Percentiles rank a stretch among this genome's conserved stretches.
These are phyloP conservation scores for Oligia strigilis DNA, from an alignment of 2,888 invertebrate species.

Conservation along the genomic window DNA sequence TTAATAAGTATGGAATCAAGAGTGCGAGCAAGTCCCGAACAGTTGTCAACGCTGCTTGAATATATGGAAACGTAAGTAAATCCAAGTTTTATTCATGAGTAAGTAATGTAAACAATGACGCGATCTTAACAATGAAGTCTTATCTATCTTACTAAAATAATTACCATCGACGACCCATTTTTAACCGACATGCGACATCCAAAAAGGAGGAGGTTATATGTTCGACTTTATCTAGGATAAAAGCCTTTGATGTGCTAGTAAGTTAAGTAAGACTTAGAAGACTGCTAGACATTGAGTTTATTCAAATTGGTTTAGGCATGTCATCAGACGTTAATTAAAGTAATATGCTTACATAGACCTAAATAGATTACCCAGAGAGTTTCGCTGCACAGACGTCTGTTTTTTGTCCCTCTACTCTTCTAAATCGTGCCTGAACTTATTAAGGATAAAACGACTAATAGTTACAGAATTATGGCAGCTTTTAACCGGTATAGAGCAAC, in stretches of 20 bases:
- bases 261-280: not conserved
- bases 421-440: not conserved
- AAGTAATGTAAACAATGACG: no score
- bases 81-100: no score
- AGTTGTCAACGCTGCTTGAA: no score
- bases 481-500: not conserved
- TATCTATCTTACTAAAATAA: slow-evolving; percentile 8
- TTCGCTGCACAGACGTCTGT: no score
- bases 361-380: not conserved
- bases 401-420: not conserved
- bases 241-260: not conserved
- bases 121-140: no score
- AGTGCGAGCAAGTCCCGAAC: no score
- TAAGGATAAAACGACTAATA: not conserved
- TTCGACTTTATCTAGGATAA: not conserved
- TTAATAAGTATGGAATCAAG: no score
- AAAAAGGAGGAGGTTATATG: no score
- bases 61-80: no score
- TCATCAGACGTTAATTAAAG: not conserved
- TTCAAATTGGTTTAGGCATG: not conserved
- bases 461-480: not conserved
- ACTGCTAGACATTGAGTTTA: not conserved
- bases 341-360: not conserved
- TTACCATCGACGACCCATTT: not conserved
- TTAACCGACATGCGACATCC: no score